Conservation (phyloP, 2,888 invertebrate species). For the Mythimna lalbum region DNA sequence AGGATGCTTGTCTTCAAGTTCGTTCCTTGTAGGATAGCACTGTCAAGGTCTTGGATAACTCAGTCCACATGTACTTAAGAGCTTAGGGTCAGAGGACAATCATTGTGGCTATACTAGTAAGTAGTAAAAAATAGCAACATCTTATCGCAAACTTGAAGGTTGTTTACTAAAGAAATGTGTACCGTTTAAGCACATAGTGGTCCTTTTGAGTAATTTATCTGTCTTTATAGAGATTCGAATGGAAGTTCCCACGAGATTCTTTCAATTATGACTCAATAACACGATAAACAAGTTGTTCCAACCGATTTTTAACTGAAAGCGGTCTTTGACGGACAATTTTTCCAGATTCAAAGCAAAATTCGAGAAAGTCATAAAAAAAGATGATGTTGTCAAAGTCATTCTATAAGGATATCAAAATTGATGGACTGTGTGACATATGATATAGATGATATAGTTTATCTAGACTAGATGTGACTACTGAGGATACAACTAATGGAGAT, state of each 20-base stretch:
- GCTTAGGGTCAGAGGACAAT: slow-evolving; percentile 5
- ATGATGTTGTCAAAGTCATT: background rate
- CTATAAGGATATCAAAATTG: background rate
- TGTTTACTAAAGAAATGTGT: slow-evolving; percentile 32
- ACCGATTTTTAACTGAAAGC: background rate
- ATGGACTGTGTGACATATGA: too few relatives aligned
- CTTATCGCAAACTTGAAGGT: slow-evolving; percentile 4
- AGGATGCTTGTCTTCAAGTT: slow-evolving; percentile 38
- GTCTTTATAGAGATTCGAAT: background rate
- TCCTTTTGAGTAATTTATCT: background rate
- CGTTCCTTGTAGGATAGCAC: slow-evolving; percentile 29
- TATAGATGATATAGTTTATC: background rate
- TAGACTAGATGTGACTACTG: background rate
- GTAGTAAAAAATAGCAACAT: slow-evolving; percentile 2
- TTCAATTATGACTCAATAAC: background rate
- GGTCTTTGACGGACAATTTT: background rate
- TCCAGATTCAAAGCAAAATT: background rate
- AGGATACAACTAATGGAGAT: background rate
- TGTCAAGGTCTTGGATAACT: slow-evolving; percentile 40
- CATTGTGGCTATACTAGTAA: background rate
- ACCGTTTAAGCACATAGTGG: slow-evolving; percentile 17
- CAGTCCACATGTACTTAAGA: slow-evolving; percentile 3
- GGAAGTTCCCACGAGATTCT: background rate
- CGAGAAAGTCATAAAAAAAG: background rate
- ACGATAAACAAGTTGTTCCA: background rate